Base-by-base conservation (phyloP, 2,797 vertebrate genomes). In the Borostomias antarcticus region DNA sequence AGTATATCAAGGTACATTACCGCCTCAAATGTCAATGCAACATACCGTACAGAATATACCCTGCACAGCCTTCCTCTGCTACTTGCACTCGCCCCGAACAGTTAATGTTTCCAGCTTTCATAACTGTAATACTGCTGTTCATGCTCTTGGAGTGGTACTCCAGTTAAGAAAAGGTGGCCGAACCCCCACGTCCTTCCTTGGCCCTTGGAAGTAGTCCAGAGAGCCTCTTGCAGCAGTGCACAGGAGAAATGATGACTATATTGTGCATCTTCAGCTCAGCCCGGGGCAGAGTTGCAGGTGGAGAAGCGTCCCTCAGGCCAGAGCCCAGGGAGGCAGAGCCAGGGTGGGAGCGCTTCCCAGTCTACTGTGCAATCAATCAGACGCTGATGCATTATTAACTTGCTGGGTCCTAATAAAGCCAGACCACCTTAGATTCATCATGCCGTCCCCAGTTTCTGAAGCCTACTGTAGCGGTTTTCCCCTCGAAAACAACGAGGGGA, bases 321-420 rank as follows among this genome's bases (percentile, higher is more conserved):
- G 70, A 53, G 79, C 82, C 80, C 63, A 65, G 72, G 83, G 72
- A 75, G 64, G 10, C 5, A 70, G 70, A 58, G n/a, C 50, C 69
- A 17, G 67, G 33, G 68, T 86, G 82, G 90, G 79, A 90, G 84
- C 40, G 78, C 76, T 79, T 90, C 85, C 79, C 61, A 76, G 62
- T 81, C 65, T 74, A 66, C 69, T 73, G 47, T 75, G 70, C 82
- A 90, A 92, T 93, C 89, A 91, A 85, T 93, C 92, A 92, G 69
- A 82, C 65, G 64, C 80, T 82, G 66, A 73, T 63, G 68, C 86
- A 85, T 91, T 93, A 93, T 94, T 92, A 92, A 88, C 88, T 80
- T 83, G 75, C 78, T 75, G 84, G 72, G 69, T 83, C 78, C 85
- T 85, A 80, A 86, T 84, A 88, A 72, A 86, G 78, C 81, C 64